Base-by-base conservation (phyloP, 2,113 vertebrate species). In the Serilophus lunatus region DNA sequence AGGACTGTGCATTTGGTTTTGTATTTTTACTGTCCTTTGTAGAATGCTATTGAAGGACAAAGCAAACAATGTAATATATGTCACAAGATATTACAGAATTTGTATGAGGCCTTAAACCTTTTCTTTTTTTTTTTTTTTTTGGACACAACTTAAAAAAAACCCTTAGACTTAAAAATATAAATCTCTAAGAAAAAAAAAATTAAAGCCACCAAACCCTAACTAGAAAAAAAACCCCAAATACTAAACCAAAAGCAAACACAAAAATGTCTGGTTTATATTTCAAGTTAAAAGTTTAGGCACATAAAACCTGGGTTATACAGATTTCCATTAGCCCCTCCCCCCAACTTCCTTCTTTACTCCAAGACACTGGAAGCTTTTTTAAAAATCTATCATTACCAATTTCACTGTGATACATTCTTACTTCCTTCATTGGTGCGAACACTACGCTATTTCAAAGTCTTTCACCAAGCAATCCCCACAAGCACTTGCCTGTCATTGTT, bases 21-120 rank as follows among this genome's bases (percentile, higher is more conserved):
- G 18, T 44, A 53, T 82, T 95, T 90, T 94, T 85, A 76, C 65
- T 65, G 74, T 65, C 70, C 49, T 85, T 93, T 29, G 53, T 53
- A 69, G 61, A 64, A 56, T 79, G 64, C n/a, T 82, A 71, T 7
- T 89, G 84, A 95, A 94, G 70, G 91, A 70, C 65, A 79, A 96
- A 93, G 33, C 29, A 94, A 40, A 79, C 2, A 4, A 76, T n/a
- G 13, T 54, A 83, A 86, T 90, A 80, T 53, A 80, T 35, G 44
- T 53, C 77, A 86, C 12, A n/a, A 40, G 5, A 2, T 53, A 84
- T 69, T 75, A 93, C 28, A 84, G 25, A 82, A 76, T 49, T 89
- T 44, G 28, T n/a, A 61, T 29, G 17, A 84, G n/a, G 65, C 28
- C 53, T 86, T 76, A 51, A 79, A 60, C 68, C 7, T 61, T 15